A percentile compares a stretch with the other conserved stretches of the same genome.
phyloP scores from a whole-genome alignment of 2,113 vertebrate species.

The Lutjanus erythropterus region DNA sequence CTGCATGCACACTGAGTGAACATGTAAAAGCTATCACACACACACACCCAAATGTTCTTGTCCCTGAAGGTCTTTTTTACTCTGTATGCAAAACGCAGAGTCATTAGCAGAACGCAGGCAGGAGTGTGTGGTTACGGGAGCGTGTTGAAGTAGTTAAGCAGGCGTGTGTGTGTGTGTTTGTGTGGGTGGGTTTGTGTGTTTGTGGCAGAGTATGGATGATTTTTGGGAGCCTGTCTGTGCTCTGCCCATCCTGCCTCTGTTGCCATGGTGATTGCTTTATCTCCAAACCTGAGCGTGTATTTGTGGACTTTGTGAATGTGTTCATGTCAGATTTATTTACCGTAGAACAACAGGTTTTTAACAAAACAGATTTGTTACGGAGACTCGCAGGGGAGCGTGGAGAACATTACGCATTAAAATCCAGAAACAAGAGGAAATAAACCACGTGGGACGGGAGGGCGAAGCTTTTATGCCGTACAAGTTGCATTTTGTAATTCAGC shows the following conservation, averaged over 20 bases:
- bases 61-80: constrained; percentile 19
- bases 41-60: neutral
- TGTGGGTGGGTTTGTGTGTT: constrained; percentile 34
- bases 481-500: constrained; percentile 44
- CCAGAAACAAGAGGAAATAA: constrained; percentile 22
- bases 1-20: neutral
- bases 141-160: constrained; percentile 32
- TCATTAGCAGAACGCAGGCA: constrained; percentile 40
- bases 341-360: constrained; percentile 32
- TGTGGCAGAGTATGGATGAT: constrained; percentile 52
- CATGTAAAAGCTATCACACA: neutral
- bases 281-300: constrained; percentile 69
- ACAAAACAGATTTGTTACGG: constrained; percentile 36
- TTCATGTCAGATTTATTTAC: constrained; percentile 57
- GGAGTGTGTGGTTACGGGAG: constrained; percentile 34
- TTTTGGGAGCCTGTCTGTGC: constrained; percentile 61
- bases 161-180: constrained; percentile 4
- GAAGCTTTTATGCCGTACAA: constrained; percentile 10
- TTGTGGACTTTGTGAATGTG: constrained; percentile 57
- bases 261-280: constrained; percentile 82
- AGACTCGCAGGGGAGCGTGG: neutral
- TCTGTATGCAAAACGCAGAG: constrained; percentile 35
- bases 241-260: constrained; percentile 79
- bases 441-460: constrained; percentile 9
- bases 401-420: neutral